A percentile compares a stretch with the other conserved stretches of the same genome.
Evolutionary conservation across 2,113 vertebrate genomes (phyloP).

Genomic region (Acrocephalus arundinaceus): DNA sequence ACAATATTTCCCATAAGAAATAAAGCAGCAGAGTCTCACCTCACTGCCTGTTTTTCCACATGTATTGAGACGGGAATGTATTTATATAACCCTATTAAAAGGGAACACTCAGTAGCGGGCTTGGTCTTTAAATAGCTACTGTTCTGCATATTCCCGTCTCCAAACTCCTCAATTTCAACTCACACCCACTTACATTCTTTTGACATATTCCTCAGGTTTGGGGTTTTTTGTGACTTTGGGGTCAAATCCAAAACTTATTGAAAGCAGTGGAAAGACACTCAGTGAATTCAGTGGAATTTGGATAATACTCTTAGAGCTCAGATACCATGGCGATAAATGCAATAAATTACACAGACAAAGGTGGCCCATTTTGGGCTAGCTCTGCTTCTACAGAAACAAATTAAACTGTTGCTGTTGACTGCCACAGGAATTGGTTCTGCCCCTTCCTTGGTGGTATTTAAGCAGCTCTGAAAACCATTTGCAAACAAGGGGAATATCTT

Average conservation of each 20-base stretch:
- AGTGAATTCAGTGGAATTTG: constrained; percentile 58
- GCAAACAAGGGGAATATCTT: neutral
- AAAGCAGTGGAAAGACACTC: constrained; percentile 58
- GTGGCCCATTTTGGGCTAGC: neutral
- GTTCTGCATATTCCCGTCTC: constrained; percentile 54
- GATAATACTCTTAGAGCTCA: neutral
- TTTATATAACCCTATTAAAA: constrained; percentile 74
- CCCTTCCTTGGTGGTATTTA: neutral
- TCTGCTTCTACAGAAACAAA: neutral
- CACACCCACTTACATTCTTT: constrained; percentile 72
- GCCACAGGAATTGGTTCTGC: neutral
- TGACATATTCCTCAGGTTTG: constrained; percentile 53
- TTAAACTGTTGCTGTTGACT: constrained; percentile 11
- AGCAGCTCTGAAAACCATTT: neutral
- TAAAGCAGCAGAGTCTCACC: constrained; percentile 65
- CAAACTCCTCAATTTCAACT: constrained; percentile 63
- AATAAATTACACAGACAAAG: constrained; percentile 47
- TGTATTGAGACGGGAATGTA: constrained; percentile 56
- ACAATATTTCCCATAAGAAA: constrained; percentile 69
- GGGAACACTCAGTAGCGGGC: constrained; percentile 43
- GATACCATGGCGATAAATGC: constrained; percentile 50
- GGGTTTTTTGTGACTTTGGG: constrained; percentile 22
- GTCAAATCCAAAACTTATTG: constrained; percentile 46
- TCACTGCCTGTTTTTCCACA: constrained; percentile 71
- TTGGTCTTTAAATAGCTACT: constrained; percentile 69